Conservation (phyloP, 53 echinoderm and acorn worm species). For the Echinometra lucunter region DNA sequence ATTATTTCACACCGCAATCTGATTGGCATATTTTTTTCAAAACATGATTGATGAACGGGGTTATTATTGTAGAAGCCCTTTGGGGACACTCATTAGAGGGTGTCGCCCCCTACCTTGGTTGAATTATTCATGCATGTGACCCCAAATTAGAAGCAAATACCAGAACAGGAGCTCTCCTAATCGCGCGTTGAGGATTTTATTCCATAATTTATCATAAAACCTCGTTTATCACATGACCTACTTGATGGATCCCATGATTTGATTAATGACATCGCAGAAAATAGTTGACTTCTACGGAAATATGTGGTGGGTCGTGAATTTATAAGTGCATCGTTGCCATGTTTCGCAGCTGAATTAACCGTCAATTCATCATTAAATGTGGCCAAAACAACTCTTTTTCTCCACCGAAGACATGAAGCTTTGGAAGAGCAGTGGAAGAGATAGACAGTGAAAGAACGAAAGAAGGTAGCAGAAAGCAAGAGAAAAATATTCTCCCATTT, state of each 20-base stretch:
- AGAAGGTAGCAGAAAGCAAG: background rate
- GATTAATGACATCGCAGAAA: background rate
- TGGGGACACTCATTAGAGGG: background rate
- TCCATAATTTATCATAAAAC: constrained; percentile 37
- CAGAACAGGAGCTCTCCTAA: background rate
- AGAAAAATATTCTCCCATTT: background rate
- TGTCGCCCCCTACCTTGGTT: background rate
- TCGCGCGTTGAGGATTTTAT: constrained; percentile 5
- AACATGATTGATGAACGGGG: background rate
- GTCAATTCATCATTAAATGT: background rate
- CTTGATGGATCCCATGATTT: constrained; percentile 39
- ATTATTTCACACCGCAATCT: background rate
- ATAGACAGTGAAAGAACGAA: background rate
- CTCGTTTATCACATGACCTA: constrained; percentile 18
- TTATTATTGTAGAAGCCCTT: background rate
- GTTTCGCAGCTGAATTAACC: background rate
- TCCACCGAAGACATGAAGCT: background rate
- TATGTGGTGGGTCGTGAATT: background rate
- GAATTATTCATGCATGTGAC: constrained; percentile 22
- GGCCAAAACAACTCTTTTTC: background rate
- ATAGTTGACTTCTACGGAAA: constrained; percentile 12
- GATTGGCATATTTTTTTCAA: background rate
- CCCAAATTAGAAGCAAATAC: constrained; percentile 3
- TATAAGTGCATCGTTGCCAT: background rate
- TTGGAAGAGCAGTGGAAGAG: background rate